Percentiles rank a stretch among this genome's conserved stretches.
Evolutionary conservation across 2,888 invertebrate species (phyloP).

Genomic region (Limnephilus marmoratus): DNA sequence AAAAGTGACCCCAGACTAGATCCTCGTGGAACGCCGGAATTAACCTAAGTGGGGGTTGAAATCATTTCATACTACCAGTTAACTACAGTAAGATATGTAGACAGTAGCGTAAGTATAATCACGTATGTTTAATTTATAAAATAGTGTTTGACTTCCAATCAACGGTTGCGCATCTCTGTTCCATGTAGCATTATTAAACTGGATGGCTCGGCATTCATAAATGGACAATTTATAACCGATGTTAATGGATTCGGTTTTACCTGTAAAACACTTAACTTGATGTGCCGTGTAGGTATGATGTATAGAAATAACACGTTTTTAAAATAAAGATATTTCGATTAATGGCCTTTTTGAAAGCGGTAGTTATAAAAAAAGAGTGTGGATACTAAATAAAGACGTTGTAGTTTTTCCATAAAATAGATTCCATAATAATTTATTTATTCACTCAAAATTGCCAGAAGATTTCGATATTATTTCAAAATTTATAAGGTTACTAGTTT

Average conservation of each 20-base stretch:
- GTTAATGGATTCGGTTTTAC: conserved; percentile 32
- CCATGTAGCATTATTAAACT: not conserved
- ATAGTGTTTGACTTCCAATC: not conserved
- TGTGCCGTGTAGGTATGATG: not conserved
- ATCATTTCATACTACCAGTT: too few species aligned
- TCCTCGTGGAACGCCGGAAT: too few species aligned
- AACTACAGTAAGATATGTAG: too few species aligned
- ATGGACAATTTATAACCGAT: conserved; percentile 26
- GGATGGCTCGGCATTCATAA: conserved; percentile 25
- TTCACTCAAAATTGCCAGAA: too few species aligned
- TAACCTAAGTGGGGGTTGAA: too few species aligned
- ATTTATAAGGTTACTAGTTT: too few species aligned
- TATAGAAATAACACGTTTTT: not conserved
- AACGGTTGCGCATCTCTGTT: not conserved
- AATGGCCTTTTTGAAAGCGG: not conserved
- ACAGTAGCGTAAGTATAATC: too few species aligned
- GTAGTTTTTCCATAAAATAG: not conserved
- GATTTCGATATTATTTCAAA: too few species aligned
- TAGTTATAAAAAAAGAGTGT: not conserved
- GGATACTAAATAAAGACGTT: not conserved
- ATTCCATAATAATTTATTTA: not conserved
- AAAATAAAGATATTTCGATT: not conserved
- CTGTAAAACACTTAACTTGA: conserved; percentile 9
- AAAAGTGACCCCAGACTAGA: too few species aligned
- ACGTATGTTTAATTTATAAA: too few species aligned